Evolutionary conservation across 2,797 vertebrate species (phyloP).

Genomic region (Antrozous pallidus): DNA sequence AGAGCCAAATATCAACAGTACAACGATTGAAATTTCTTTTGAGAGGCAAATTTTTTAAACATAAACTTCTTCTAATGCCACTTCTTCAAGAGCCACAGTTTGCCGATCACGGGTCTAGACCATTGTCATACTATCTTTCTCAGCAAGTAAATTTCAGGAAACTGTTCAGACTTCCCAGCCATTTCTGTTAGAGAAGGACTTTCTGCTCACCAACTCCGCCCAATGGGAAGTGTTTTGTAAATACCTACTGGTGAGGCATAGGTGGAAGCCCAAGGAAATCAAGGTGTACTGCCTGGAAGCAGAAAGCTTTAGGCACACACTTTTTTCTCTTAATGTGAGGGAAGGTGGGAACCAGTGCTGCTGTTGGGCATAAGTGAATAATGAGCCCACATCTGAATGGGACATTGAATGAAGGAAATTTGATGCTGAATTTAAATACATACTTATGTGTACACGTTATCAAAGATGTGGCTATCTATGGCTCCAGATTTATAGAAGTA

Average conservation of each 20-base stretch:
- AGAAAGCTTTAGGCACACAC: rapidly evolving
- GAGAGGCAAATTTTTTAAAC: no score
- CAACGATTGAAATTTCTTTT: no score
- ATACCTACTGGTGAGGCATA: background rate
- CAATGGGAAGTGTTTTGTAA: conserved; percentile 28
- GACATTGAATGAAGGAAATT: background rate
- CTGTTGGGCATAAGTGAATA: background rate
- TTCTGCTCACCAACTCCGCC: background rate
- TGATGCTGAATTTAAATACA: background rate
- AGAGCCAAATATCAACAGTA: no score
- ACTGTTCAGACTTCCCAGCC: background rate
- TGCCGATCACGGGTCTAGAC: no score
- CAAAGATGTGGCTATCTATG: background rate
- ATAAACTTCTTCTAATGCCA: no score
- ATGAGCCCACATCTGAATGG: background rate
- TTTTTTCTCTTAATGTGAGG: rapidly evolving
- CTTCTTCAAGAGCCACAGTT: no score
- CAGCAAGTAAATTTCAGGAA: background rate
- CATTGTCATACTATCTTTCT: background rate
- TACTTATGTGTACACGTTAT: background rate
- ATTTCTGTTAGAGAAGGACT: background rate
- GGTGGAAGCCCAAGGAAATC: background rate
- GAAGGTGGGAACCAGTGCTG: background rate
- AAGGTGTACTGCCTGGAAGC: background rate
- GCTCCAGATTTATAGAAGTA: background rate